Percentiles rank a stretch among this genome's conserved stretches.
These are phyloP conservation scores for Stylophora pistillata DNA, from an alignment of 64 coral and sea anemone species.

Conservation along the genomic window DNA sequence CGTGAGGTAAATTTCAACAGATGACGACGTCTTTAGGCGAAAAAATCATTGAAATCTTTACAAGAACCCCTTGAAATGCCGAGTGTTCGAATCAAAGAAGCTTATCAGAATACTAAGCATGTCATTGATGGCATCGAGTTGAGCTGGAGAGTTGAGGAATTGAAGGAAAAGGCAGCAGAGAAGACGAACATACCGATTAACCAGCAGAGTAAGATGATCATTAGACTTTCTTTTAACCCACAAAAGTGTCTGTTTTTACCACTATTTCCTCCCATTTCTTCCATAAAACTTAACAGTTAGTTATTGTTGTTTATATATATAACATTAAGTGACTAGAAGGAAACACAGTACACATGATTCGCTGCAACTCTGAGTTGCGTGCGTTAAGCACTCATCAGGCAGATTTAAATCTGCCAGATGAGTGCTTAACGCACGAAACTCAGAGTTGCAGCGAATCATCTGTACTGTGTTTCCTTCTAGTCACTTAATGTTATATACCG, in stretches of 20 bases:
- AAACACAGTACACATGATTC: too few species aligned
- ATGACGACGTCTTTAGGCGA: neutral
- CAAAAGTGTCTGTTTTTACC: neutral
- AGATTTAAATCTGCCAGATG: too few species aligned
- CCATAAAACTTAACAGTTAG: too few species aligned
- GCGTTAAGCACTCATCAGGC: too few species aligned
- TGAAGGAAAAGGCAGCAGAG: constrained; percentile 76
- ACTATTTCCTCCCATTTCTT: too few species aligned
- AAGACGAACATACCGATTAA: constrained; percentile 67
- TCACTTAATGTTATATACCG: too few species aligned
- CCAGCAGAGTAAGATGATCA: constrained; percentile 72
- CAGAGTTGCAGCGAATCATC: too few species aligned
- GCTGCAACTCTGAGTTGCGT: too few species aligned
- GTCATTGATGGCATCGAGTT: constrained; percentile 74
- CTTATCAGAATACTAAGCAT: constrained; percentile 60
- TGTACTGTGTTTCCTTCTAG: too few species aligned
- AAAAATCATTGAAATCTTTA: neutral
- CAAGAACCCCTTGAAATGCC: constrained; percentile 51
- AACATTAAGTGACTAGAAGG: too few species aligned
- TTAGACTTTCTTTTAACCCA: neutral
- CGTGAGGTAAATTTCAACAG: neutral
- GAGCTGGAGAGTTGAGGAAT: constrained; percentile 49
- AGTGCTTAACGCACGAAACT: too few species aligned
- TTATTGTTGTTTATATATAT: too few species aligned
- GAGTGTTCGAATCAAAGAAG: constrained; percentile 84